Conservation (phyloP, 2,113 vertebrate genomes). For the Sitta europaea region DNA sequence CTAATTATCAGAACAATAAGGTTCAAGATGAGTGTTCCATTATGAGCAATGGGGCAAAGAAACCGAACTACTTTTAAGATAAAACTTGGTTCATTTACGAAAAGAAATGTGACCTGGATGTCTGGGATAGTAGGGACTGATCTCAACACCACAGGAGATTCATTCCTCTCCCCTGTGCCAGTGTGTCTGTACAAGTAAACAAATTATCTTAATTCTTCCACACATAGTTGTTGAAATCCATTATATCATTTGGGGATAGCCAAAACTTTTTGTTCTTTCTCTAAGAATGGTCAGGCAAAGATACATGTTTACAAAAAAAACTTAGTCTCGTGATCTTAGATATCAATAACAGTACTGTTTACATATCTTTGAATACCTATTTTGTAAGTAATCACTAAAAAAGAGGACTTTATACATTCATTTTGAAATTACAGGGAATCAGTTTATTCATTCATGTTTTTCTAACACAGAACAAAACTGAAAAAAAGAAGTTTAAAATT, state of each 20-base stretch:
- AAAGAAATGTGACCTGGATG: not conserved
- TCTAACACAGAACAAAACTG: not conserved
- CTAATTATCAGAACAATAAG: constrained; percentile 57
- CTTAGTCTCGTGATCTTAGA: not conserved
- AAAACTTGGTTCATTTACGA: not conserved
- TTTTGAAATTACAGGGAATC: not conserved
- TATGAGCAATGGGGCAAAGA: constrained; percentile 59
- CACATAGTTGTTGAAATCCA: not conserved
- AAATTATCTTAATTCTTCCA: not conserved
- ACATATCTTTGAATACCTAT: not conserved
- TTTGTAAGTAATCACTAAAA: not conserved
- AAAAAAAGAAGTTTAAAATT: not conserved
- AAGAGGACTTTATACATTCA: not conserved
- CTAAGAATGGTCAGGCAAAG: not conserved
- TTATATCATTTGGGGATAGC: not conserved
- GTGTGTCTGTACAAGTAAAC: not conserved
- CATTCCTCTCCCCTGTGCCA: not conserved
- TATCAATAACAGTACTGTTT: not conserved
- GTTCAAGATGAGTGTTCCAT: constrained; percentile 50
- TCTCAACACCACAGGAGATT: not conserved
- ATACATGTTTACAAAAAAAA: not conserved
- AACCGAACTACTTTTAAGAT: constrained; percentile 43
- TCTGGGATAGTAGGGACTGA: not conserved
- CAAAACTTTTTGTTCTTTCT: constrained; percentile 7
- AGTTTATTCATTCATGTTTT: not conserved